Evolutionary conservation across 2,888 invertebrate species (phyloP).

Genomic region (Microctonus aethiopoides): DNA sequence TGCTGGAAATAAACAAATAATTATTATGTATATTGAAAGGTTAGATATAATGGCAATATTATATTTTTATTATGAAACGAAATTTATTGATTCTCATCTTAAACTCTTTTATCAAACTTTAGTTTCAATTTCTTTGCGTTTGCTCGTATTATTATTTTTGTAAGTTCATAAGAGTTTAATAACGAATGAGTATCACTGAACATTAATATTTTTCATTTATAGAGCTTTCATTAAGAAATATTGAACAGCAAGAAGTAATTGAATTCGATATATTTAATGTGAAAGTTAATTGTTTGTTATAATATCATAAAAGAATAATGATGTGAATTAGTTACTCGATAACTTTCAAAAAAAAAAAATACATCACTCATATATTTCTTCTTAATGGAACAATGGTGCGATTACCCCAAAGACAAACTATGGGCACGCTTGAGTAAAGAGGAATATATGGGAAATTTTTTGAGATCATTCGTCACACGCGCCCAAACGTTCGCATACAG

Average conservation of each 20-base stretch:
- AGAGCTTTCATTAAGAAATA: background rate
- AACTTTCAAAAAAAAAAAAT: no score
- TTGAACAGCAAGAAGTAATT: background rate
- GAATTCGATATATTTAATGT: background rate
- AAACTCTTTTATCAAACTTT: no score
- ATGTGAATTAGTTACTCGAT: background rate
- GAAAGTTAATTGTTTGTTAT: background rate
- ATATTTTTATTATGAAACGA: no score
- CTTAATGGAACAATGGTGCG: no score
- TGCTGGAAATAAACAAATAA: no score
- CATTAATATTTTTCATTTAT: background rate
- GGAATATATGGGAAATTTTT: constrained; percentile 3
- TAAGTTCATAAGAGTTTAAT: background rate
- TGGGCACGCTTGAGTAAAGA: constrained; percentile 11
- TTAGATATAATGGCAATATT: no score
- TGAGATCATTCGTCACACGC: background rate
- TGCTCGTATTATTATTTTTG: background rate
- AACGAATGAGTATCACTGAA: background rate
- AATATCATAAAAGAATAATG: background rate
- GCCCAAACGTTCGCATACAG: background rate
- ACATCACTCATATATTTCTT: no score
- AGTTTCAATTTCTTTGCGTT: background rate
- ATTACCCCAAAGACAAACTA: background rate
- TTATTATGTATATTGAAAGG: no score
- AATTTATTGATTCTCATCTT: no score